phyloP scores from a whole-genome alignment of 1,140 invertebrate species.

The Lasaia peninsularis region DNA sequence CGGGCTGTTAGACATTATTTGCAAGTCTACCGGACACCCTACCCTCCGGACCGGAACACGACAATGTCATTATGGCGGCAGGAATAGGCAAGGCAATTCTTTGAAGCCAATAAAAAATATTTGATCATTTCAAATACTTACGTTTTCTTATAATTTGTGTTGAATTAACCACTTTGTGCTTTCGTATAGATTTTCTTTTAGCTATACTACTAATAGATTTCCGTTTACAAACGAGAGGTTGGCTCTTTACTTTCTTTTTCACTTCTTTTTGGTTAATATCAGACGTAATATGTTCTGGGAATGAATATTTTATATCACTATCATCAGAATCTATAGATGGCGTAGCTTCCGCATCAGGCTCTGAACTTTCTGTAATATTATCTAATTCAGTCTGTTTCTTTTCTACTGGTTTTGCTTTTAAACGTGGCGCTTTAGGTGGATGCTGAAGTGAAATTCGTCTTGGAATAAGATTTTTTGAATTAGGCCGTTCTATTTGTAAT shows the following conservation, averaged over 20 bases:
- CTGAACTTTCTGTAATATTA: conserved; percentile 29
- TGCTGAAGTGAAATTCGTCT: conserved; percentile 60
- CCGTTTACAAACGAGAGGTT: conserved; percentile 44
- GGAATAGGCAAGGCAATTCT: too few species aligned
- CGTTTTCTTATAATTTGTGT: conserved; percentile 50
- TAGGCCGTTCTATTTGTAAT: conserved; percentile 56
- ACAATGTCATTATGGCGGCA: too few species aligned
- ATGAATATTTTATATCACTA: conserved; percentile 67
- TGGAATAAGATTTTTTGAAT: conserved; percentile 58
- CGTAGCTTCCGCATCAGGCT: conserved; percentile 30
- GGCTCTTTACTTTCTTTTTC: conserved; percentile 38
- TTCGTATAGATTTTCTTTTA: conserved; percentile 56
- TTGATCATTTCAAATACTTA: conserved; percentile 37
- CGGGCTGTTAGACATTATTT: too few species aligned
- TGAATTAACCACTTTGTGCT: conserved; percentile 39
- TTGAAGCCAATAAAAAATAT: neutral
- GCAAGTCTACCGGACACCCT: too few species aligned
- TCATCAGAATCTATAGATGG: conserved; percentile 60
- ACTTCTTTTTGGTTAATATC: conserved; percentile 17
- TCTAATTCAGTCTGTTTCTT: conserved; percentile 22
- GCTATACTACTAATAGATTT: conserved; percentile 53
- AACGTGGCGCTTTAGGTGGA: conserved; percentile 53
- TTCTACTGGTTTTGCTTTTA: conserved; percentile 47
- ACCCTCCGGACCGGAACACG: too few species aligned
- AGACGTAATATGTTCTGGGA: conserved; percentile 39